Evolutionary conservation across 1,140 invertebrate genomes (phyloP).

Genomic region (Ditylenchus dipsaci): DNA sequence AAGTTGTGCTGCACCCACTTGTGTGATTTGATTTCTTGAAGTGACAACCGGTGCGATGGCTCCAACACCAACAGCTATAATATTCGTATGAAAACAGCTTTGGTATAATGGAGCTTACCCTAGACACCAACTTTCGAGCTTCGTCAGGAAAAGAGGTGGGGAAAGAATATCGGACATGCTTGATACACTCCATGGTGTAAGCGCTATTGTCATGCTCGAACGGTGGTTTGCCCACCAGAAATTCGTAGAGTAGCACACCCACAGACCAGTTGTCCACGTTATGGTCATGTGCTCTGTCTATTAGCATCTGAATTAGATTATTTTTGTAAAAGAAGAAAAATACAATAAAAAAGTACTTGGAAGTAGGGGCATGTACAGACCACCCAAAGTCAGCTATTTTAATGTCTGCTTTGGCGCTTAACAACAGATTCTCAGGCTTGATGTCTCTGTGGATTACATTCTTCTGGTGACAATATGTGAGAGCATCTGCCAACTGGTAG

Average conservation of each 20-base stretch:
- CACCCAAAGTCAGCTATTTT: constrained; percentile 81
- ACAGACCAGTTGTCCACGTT: constrained; percentile 60
- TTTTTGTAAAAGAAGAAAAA: constrained; percentile 3
- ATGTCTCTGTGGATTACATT: constrained; percentile 95
- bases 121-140: constrained; percentile 20
- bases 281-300: constrained; percentile 21
- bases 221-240: constrained; percentile 84
- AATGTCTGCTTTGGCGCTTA: constrained; percentile 79
- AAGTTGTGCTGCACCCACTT: constrained; percentile 18
- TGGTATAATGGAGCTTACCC: constrained; percentile 11
- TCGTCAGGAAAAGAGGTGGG: constrained; percentile 18
- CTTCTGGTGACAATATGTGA: constrained; percentile 85
- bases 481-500: constrained; percentile 71
- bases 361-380: background rate
- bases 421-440: constrained; percentile 83
- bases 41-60: constrained; percentile 14
- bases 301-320: too few species aligned
- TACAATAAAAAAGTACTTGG: background rate
- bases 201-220: constrained; percentile 67
- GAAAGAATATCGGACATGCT: constrained; percentile 53
- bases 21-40: constrained; percentile 13
- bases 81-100: background rate
- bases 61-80: constrained; percentile 27
- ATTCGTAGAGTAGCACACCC: constrained; percentile 88
- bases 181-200: constrained; percentile 79